Base-by-base conservation (phyloP, 2,888 invertebrate species). In the Caenorhabditis virilis region DNA sequence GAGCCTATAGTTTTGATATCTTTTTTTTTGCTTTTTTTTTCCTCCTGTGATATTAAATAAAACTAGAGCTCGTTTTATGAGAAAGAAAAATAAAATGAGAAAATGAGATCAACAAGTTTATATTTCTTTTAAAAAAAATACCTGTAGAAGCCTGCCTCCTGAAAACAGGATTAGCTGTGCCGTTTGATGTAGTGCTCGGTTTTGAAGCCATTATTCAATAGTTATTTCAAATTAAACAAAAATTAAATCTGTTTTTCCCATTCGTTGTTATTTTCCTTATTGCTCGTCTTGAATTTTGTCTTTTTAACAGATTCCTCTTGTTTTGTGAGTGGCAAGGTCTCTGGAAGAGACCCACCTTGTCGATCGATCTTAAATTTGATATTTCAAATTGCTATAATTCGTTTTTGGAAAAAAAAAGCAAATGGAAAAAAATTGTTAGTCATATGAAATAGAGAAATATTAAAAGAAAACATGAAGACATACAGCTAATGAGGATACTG, bases 91-190 rank as follows among this genome's bases (percentile, higher is more conserved):
- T 35, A n/a, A 45, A 9, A 23, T 25, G 33, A 13, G n/a, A 22
- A 41, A 45, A 16, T 35, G 18, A 5, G 33, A 35, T 43, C 5
- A 7, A 7, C 7, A 39, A 39, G 16, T n/a, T 39, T 18, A 39
- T 18, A 39, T 9, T 7, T 3, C 18, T 7, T 39, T 7, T 39
- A 4, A 7, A 5, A 39, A 25, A 15, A 23, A 25, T 20, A 65
- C 65, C 65, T 59, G 59, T 65, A 2, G 65, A 65, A 15, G 59
- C 59, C 49, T 65, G 65, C 6, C 65, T 45, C 16, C 59, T 59
- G 26, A 65, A 65, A 20, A 52, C 58, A 35, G 65, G 65, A 45
- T 51, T 59, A 7, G 59, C 59, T 42, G 38, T 56, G 15, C 59
- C 59, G 43, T 65, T 65, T 20, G 58, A 56, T 20, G 49, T 55